Base-by-base conservation (phyloP, 2,797 vertebrate genomes). In the Momotus momota region DNA sequence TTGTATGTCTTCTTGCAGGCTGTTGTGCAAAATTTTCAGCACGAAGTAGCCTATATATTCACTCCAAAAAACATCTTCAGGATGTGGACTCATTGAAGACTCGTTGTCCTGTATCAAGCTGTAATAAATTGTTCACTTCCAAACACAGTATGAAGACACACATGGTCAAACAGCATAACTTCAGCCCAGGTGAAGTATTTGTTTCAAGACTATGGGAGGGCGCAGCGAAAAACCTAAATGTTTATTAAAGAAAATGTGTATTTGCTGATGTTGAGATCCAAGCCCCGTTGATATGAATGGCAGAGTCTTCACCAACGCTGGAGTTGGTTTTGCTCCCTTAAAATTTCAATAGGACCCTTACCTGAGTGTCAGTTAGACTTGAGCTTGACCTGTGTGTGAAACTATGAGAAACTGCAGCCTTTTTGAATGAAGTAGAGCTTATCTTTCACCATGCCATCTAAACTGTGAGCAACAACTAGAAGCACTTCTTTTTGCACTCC, bases 21-120 rank as follows among this genome's bases (percentile, higher is more conserved):
- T 99, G 99, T 94, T 98, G 98, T 77, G 99, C 99, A 29, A 99
- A 99, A 92, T 99, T 99, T 97, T 99, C 99, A 10, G 99, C 99
- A 11, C 98, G 99, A 51, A 99, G 99, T 97, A 99, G 99, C 96
- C 96, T 99, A 18, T 99, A 99, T 96, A 99, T 99, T 83, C 99
- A 99, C 97, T 99, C 99, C 49, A 99, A 99, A 97, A 99, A 99
- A 92, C 99, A 99, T 81, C 98, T 99, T 81, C 99, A 99, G 96
- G 99, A 99, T 14, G 98, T 97, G 83, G 98, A 98, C 51, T 97
- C 98, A 2, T 97, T 99, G 25, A 98, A 99, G 91, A 99, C 98
- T n/a, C 98, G 98, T 62, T 99, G 99, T 79, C 99, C 99, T 1
- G 97, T 99, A 71, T 98, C 99, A 52, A 98, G 98, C 97, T 99